phyloP scores from a whole-genome alignment of 2,113 vertebrate genomes.

The Gymnobelideus leadbeateri region DNA sequence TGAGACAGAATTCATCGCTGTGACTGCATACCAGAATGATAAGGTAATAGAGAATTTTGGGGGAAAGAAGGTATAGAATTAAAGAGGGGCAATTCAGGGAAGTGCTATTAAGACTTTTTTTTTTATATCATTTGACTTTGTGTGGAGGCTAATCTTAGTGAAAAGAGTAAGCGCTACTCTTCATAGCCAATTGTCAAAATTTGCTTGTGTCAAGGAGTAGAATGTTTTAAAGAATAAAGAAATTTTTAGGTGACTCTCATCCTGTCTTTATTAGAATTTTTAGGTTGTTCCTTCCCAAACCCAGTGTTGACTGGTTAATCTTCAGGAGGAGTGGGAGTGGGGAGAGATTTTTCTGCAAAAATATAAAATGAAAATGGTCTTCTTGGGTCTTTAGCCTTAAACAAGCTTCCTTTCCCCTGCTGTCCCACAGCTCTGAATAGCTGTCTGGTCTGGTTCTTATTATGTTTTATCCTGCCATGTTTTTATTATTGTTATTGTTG shows the following conservation, averaged over 20 bases:
- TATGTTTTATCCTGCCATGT: conserved; percentile 81
- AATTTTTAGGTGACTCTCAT: background rate
- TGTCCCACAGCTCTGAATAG: conserved; percentile 55
- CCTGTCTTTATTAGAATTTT: background rate
- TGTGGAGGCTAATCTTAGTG: background rate
- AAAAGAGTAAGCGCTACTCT: background rate
- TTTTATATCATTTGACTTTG: background rate
- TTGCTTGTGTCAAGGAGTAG: background rate
- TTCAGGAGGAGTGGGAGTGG: too few relatives aligned
- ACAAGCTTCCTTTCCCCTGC: background rate
- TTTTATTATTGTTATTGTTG: conserved; percentile 76
- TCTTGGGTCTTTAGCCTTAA: background rate
- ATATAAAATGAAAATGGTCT: background rate
- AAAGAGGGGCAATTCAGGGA: background rate
- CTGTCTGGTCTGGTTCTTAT: conserved; percentile 82
- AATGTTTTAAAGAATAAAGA: background rate
- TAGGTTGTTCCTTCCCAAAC: background rate
- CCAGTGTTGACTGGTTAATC: background rate
- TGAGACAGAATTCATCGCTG: conserved; percentile 98
- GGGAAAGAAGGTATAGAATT: background rate
- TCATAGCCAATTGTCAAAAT: background rate
- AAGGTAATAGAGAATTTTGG: conserved; percentile 88
- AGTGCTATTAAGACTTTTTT: background rate
- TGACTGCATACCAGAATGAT: conserved; percentile 99
- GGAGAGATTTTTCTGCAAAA: background rate